Evolutionary conservation across 2,113 vertebrate genomes (phyloP).

Genomic region (Corythornis madagascariensis): DNA sequence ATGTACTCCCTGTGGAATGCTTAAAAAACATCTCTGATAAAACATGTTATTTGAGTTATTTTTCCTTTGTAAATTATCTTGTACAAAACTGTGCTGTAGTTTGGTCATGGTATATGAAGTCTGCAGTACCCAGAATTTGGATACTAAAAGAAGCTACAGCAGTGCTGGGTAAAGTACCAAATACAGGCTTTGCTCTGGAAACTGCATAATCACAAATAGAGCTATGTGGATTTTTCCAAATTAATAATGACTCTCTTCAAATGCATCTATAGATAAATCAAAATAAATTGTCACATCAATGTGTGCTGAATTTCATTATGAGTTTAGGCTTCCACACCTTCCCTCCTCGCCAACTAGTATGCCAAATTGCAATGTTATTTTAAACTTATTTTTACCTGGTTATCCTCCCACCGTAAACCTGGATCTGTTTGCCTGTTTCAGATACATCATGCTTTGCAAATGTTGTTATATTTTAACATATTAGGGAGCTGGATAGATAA

Average conservation of each 20-base stretch:
- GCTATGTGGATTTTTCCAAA: background rate
- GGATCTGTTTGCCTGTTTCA: background rate
- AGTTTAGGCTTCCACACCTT: background rate
- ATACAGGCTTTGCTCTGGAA: fast-evolving
- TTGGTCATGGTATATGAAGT: background rate
- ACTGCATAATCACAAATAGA: background rate
- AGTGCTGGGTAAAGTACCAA: background rate
- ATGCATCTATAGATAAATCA: background rate
- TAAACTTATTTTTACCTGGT: background rate
- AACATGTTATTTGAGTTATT: background rate
- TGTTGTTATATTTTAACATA: background rate
- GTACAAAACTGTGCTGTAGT: background rate
- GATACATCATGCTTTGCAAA: background rate
- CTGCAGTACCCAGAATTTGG: fast-evolving
- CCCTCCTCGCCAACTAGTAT: background rate
- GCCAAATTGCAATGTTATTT: background rate
- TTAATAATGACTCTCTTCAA: background rate
- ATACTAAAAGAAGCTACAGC: background rate
- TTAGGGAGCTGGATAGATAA: background rate
- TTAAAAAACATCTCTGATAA: background rate
- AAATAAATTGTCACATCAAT: background rate
- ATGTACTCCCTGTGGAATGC: background rate
- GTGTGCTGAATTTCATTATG: background rate
- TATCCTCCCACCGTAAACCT: background rate
- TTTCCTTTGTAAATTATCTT: background rate